A percentile compares a stretch with the other conserved stretches of the same genome.
Evolutionary conservation across 2,113 vertebrate genomes (phyloP).

Genomic region (Nesospiza acunhae): DNA sequence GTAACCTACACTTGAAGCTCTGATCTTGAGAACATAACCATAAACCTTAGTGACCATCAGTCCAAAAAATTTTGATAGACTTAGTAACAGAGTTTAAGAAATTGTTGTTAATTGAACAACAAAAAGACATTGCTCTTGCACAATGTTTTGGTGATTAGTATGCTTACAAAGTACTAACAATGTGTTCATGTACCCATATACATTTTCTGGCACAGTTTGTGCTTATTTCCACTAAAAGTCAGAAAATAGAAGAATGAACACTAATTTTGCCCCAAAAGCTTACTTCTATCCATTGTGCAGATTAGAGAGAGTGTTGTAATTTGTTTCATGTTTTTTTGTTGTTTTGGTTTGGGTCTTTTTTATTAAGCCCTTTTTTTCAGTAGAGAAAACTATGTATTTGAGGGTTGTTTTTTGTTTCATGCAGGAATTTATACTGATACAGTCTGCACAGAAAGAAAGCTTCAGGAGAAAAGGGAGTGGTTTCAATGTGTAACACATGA

Average conservation of each 20-base stretch:
- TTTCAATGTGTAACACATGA: not conserved
- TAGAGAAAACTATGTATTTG: not conserved
- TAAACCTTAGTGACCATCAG: not conserved
- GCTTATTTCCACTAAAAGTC: not conserved
- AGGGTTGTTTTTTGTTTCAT: not conserved
- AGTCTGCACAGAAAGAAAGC: not conserved
- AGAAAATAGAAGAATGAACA: not conserved
- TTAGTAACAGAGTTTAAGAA: not conserved
- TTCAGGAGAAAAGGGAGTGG: not conserved
- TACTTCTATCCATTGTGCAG: not conserved
- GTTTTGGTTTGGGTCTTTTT: not conserved
- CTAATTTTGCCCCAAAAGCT: not conserved
- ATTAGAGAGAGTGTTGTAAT: not conserved
- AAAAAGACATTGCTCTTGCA: not conserved
- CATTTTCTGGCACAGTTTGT: not conserved
- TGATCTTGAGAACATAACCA: not conserved
- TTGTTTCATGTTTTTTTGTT: not conserved
- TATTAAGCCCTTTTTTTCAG: not conserved
- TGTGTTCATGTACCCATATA: not conserved
- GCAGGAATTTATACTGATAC: not conserved
- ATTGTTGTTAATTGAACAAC: not conserved
- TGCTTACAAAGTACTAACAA: not conserved
- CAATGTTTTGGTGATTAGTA: not conserved
- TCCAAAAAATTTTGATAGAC: not conserved
- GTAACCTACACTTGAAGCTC: not conserved